These are phyloP conservation scores for Lethrus apterus DNA, from an alignment of 1,140 invertebrate genomes.

Conservation along the genomic window DNA sequence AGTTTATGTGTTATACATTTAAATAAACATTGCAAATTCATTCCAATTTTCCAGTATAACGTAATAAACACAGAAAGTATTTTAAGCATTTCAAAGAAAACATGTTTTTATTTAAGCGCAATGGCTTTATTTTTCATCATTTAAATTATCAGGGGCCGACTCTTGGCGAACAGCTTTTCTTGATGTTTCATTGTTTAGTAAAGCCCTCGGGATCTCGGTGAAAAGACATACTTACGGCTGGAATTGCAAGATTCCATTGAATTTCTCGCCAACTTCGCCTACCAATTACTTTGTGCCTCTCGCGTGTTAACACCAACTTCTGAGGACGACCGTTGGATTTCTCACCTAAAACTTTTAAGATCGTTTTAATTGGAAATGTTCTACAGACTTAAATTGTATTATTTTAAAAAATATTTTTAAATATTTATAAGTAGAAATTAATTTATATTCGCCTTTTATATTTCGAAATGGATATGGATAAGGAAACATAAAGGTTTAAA, in stretches of 20 bases:
- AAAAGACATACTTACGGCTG: slow-evolving; percentile 13
- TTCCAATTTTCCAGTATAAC: no score
- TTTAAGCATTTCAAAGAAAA: no score
- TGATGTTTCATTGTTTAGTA: slow-evolving; percentile 11
- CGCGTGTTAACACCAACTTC: slow-evolving; percentile 9
- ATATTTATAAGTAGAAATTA: slow-evolving; percentile 5
- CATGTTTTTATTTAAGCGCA: no score
- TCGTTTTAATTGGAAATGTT: slow-evolving; percentile 10
- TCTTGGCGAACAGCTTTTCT: slow-evolving; percentile 9
- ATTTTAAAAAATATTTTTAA: slow-evolving; percentile 6
- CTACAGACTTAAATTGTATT: slow-evolving; percentile 4
- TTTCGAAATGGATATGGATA: background rate
- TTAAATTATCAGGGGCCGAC: slow-evolving; percentile 6
- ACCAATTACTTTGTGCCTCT: slow-evolving; percentile 12
- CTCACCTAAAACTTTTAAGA: slow-evolving; percentile 10
- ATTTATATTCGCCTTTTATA: slow-evolving; percentile 1
- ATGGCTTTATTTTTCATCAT: slow-evolving; percentile 14
- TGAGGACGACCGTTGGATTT: slow-evolving; percentile 9
- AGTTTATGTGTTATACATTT: no score
- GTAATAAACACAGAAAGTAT: no score
- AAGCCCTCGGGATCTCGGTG: slow-evolving; percentile 10
- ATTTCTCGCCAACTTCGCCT: slow-evolving; percentile 1
- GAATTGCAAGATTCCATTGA: slow-evolving; percentile 15
- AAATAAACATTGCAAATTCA: no score
- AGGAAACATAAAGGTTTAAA: no score